These are phyloP conservation scores for Carpatolechia fugitivella DNA, from an alignment of 2,888 invertebrate genomes.

Conservation along the genomic window DNA sequence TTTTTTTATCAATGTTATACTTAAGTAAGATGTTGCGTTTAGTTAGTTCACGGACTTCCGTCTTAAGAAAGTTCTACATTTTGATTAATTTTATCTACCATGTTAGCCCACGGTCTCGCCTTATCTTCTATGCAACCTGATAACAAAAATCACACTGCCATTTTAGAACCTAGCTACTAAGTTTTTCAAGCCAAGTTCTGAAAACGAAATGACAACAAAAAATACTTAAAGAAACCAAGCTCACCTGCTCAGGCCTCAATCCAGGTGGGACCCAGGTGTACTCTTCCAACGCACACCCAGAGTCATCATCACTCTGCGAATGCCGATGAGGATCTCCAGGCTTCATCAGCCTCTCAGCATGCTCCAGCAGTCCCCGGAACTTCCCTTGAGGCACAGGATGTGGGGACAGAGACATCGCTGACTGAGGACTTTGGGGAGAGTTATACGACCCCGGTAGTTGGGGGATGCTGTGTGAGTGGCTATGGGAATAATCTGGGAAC, in stretches of 20 bases:
- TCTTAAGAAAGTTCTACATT: no score
- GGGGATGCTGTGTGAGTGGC: conserved; percentile 39
- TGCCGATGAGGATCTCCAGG: conserved; percentile 88
- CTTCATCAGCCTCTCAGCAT: conserved; percentile 80
- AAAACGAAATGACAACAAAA: no score
- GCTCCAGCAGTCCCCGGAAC: conserved; percentile 67
- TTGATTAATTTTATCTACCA: no score
- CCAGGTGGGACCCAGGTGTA: conserved; percentile 99
- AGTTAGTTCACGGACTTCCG: no score
- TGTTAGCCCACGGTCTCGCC: no score
- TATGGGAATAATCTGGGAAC: conserved; percentile 49
- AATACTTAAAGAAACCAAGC: conserved; percentile 26
- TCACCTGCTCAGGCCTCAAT: conserved; percentile 96
- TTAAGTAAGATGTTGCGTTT: no score
- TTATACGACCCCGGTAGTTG: conserved; percentile 54
- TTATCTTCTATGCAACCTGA: no score
- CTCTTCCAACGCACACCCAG: conserved; percentile 98
- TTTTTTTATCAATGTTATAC: no score
- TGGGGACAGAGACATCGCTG: conserved; percentile 69
- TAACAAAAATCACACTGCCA: no score
- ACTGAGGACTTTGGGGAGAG: conserved; percentile 65
- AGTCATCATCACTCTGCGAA: conserved; percentile 97
- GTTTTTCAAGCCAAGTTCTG: no score
- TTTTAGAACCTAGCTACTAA: no score
- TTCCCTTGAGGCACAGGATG: conserved; percentile 70